Evolutionary conservation across 1,140 invertebrate species (phyloP).

Genomic region (Drosophila jambulina): DNA sequence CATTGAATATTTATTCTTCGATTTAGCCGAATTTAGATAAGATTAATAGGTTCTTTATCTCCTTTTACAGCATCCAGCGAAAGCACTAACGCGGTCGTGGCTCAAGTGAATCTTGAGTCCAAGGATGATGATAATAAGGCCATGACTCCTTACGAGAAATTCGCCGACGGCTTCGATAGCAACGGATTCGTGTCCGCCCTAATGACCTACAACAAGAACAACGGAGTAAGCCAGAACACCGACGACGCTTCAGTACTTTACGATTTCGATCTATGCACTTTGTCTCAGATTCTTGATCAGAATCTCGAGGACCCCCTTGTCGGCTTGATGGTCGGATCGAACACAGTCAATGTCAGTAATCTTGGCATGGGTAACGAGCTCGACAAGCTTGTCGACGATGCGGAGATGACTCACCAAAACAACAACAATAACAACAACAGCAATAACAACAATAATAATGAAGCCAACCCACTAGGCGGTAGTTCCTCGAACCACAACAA

Average conservation of each 20-base stretch:
- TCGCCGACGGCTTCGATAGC: slow-evolving; percentile 78
- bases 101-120: slow-evolving; percentile 67
- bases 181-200: slow-evolving; percentile 78
- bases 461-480: slow-evolving; percentile 43
- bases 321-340: slow-evolving; percentile 68
- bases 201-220: slow-evolving; percentile 74
- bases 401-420: slow-evolving; percentile 59
- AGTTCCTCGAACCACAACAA: slow-evolving; percentile 54
- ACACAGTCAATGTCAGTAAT: slow-evolving; percentile 69
- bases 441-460: slow-evolving; percentile 53
- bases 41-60: not conserved
- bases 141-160: slow-evolving; percentile 76
- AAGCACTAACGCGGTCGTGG: slow-evolving; percentile 48
- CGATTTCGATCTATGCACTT: slow-evolving; percentile 67
- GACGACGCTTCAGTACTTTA: slow-evolving; percentile 71
- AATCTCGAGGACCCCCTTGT: slow-evolving; percentile 62
- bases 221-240: slow-evolving; percentile 47
- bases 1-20: not conserved
- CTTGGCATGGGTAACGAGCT: slow-evolving; percentile 65
- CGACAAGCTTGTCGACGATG: slow-evolving; percentile 70
- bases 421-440: slow-evolving; percentile 65
- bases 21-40: not conserved
- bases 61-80: slow-evolving; percentile 50
- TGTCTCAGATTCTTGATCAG: slow-evolving; percentile 72
- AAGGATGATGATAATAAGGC: slow-evolving; percentile 80